A percentile compares a stretch with the other conserved stretches of the same genome.
Conservation (phyloP, 2,797 vertebrate species). For the Bryconaethiops microstoma region DNA sequence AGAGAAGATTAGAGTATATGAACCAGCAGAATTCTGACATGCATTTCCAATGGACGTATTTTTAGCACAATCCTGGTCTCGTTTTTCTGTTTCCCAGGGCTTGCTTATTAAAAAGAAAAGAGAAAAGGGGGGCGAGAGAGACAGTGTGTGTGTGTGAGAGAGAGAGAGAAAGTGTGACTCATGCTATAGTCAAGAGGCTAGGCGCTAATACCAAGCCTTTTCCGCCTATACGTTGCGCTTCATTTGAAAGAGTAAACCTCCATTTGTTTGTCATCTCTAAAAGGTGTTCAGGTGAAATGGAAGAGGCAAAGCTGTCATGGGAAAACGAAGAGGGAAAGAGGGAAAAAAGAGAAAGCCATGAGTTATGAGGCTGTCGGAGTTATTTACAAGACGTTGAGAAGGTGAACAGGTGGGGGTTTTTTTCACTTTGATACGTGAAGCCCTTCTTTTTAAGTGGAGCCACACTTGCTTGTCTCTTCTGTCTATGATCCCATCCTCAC, state of each 20-base stretch:
- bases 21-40: conserved; percentile 40
- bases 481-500: conserved; percentile 32
- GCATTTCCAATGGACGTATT: conserved; percentile 34
- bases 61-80: conserved; percentile 38
- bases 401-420: conserved; percentile 48
- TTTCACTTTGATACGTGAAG: background rate
- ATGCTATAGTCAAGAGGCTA: conserved; percentile 49
- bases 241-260: conserved; percentile 28
- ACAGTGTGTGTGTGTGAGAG: background rate
- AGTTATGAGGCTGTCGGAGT: conserved; percentile 40
- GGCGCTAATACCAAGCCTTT: conserved; percentile 39
- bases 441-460: background rate
- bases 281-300: conserved; percentile 5
- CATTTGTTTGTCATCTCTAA: conserved; percentile 32
- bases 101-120: conserved; percentile 45
- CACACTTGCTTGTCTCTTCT: conserved; percentile 33
- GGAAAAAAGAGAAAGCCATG: conserved; percentile 9
- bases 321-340: conserved; percentile 25
- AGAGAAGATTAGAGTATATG: conserved; percentile 43
- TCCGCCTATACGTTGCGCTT: conserved; percentile 19
- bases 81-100: conserved; percentile 36
- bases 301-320: background rate
- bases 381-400: conserved; percentile 25
- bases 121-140: background rate
- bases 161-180: conserved; percentile 37